Evolutionary conservation across 1,140 invertebrate genomes (phyloP).

Genomic region (Monochamus saltuarius): DNA sequence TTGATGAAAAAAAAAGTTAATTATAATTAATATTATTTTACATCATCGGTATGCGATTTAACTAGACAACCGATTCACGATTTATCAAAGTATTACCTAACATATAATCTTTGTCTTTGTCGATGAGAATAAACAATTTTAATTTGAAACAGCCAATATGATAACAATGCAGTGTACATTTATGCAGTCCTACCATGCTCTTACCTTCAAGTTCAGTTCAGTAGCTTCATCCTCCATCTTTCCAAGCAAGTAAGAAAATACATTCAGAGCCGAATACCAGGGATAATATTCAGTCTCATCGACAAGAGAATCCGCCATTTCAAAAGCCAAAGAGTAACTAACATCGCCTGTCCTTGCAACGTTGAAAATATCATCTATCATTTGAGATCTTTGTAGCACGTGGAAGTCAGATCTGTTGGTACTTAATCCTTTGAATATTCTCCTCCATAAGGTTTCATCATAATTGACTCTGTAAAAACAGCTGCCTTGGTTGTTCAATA

Average conservation of each 20-base stretch:
- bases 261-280: slow-evolving; percentile 63
- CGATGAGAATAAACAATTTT: no score
- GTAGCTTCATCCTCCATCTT: slow-evolving; percentile 39
- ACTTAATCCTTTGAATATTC: slow-evolving; percentile 19
- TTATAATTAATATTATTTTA: no score
- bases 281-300: slow-evolving; percentile 65
- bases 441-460: slow-evolving; percentile 23
- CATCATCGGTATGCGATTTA: no score
- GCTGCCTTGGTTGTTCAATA: no score
- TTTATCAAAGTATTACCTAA: no score
- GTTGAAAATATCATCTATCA: slow-evolving; percentile 59
- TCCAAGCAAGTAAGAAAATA: slow-evolving; percentile 56
- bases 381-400: slow-evolving; percentile 56
- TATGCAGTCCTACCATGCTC: no score
- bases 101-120: no score
- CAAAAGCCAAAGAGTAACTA: slow-evolving; percentile 55
- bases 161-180: no score
- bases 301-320: slow-evolving; percentile 61
- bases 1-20: no score
- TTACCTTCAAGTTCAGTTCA: slow-evolving; percentile 39
- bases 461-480: slow-evolving; percentile 32
- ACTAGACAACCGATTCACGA: no score
- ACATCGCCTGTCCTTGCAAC: slow-evolving; percentile 52
- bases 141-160: no score
- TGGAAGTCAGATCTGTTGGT: slow-evolving; percentile 12